Conservation (phyloP, 1,140 invertebrate genomes). For the Phenacoccus solenopsis region DNA sequence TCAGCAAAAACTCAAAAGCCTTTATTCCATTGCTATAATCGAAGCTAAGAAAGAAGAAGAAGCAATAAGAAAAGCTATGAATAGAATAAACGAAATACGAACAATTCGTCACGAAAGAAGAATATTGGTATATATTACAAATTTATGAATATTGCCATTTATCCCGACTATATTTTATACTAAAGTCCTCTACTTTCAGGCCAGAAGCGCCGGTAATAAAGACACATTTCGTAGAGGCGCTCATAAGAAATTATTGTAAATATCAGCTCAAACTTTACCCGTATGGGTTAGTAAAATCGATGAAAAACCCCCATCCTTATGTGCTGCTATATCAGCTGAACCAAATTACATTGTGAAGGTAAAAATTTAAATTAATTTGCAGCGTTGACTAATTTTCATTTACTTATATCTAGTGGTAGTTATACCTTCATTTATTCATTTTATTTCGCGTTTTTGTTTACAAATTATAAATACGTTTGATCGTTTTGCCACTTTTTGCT, state of each 20-base stretch:
- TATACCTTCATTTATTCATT: no score
- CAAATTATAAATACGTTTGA: no score
- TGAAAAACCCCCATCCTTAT: conserved; percentile 75
- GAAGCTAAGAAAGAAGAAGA: conserved; percentile 79
- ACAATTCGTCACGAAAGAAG: conserved; percentile 63
- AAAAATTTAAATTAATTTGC: conserved; percentile 19
- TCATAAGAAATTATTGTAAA: conserved; percentile 88
- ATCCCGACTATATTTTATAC: conserved; percentile 7
- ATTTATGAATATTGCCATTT: neutral
- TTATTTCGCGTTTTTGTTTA: no score
- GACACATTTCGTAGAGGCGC: conserved; percentile 82
- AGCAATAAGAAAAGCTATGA: conserved; percentile 61
- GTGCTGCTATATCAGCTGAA: conserved; percentile 84
- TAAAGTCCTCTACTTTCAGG: conserved; percentile 19
- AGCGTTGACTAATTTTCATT: neutral
- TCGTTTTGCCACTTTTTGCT: no score
- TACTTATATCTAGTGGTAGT: no score
- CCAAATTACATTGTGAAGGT: conserved; percentile 74
- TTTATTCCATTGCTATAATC: conserved; percentile 64
- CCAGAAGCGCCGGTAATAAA: conserved; percentile 44
- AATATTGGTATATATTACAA: neutral
- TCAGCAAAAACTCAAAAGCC: conserved; percentile 61
- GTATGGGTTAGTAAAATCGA: conserved; percentile 75
- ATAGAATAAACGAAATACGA: conserved; percentile 82
- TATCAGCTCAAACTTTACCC: conserved; percentile 81